Base-by-base conservation (phyloP, 2,113 vertebrate species). In the Pardalotus punctatus region DNA sequence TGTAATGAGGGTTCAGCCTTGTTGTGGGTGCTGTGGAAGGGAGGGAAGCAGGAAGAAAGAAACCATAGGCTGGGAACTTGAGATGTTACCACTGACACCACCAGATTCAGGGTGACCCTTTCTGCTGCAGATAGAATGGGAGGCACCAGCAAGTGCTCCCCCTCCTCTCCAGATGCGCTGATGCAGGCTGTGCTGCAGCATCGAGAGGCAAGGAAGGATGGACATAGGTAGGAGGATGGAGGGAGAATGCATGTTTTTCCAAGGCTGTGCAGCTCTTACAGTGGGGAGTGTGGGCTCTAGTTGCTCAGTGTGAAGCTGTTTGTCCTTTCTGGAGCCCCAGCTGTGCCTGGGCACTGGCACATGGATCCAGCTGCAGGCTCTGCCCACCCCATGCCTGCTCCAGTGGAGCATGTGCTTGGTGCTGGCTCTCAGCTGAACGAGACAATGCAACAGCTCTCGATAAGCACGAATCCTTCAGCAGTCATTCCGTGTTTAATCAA, bases 101-200 rank as follows among this genome's bases (percentile, higher is more conserved):
- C 4, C 65, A 57, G 25, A 24, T 21, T 84, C 64, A 79, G 74
- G 74, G 77, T 87, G 84, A 89, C 73, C n/a, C 47, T 91, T 81
- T 54, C 29, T 71, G 29, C 71, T 86, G 69, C 64, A 94, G 90
- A 17, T 29, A 13, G 5, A 35, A 29, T 5, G 38, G 72, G 56
- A 90, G 51, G 64, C 42, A 13, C 29, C 33, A 14, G 31, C 17
- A 9, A 56, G 45, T 23, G 15, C 43, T 28, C 51, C 40, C 43
- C 28, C 64, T 38, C 81, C 33, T 66, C 81, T 57, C 56, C 70
- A 24, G 82, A 5, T 9, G 56, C 38, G 62, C n/a, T 12, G 21
- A 56, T 31, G 17, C 1, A 1, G 48, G 66, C 12, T 3, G 0
- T 0, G 45, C 76, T 27, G 54, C 0, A 0, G 22, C 4, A n/a